phyloP scores from a whole-genome alignment of 1,140 invertebrate species.

The Eulimnadia texana region DNA sequence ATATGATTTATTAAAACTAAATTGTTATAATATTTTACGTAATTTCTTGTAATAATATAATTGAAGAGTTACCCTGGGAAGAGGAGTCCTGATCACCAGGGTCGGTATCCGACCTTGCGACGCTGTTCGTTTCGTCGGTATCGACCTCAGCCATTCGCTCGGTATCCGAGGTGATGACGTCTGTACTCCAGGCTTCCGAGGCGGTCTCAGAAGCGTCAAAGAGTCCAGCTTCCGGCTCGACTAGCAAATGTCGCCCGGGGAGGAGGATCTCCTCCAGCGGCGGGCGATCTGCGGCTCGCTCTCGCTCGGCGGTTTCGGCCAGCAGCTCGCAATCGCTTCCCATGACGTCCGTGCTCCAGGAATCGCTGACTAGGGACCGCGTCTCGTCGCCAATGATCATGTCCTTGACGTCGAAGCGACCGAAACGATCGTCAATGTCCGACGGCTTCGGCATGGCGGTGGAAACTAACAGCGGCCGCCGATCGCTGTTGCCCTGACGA shows the following conservation, averaged over 20 bases:
- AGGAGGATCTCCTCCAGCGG: slow-evolving; percentile 18
- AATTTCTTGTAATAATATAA: too few species aligned
- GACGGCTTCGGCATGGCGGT: slow-evolving; percentile 29
- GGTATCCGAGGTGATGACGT: slow-evolving; percentile 87
- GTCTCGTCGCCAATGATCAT: slow-evolving; percentile 68
- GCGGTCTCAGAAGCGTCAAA: slow-evolving; percentile 72
- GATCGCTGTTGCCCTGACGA: slow-evolving; percentile 30
- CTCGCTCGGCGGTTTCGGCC: slow-evolving; percentile 30
- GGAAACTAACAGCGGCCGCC: slow-evolving; percentile 13
- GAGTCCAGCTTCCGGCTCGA: slow-evolving; percentile 12
- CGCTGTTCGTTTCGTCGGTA: slow-evolving; percentile 60
- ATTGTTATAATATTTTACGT: too few species aligned
- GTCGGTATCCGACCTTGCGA: slow-evolving; percentile 36
- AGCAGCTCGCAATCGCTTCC: slow-evolving; percentile 86
- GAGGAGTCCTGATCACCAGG: slow-evolving; percentile 18
- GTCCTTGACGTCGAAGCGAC: slow-evolving; percentile 92
- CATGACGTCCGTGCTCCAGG: slow-evolving; percentile 92
- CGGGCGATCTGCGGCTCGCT: slow-evolving; percentile 17
- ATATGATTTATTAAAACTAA: too few species aligned
- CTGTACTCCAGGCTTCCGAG: slow-evolving; percentile 93
- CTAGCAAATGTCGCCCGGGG: slow-evolving; percentile 12
- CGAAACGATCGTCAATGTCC: slow-evolving; percentile 97
- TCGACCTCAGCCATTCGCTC: slow-evolving; percentile 80
- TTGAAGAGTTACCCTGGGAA: too few species aligned
- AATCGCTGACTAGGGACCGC: slow-evolving; percentile 87